Evolutionary conservation across 1,140 invertebrate species (phyloP), one percentile per base, ranked within the genome.

Genomic region (Lerema accius): DNA sequence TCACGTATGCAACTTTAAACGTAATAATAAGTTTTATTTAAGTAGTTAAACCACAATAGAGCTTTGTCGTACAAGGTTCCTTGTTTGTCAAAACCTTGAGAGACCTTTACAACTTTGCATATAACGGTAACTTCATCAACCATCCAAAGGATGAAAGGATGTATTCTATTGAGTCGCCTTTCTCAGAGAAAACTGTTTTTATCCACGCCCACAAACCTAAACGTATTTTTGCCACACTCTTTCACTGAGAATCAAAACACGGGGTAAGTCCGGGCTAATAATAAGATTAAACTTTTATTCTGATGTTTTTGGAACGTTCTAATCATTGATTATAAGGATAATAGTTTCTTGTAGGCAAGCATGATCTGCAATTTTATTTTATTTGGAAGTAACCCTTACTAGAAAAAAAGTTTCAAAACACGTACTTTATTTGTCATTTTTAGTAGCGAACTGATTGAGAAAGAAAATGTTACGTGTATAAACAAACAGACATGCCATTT

Each of bases 151-250:
- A 59, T 59, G 46, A 68, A 63, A 51, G 66, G 55, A 19, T 35
- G 32, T 39, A 42, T 63, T 68, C 48, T 49, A 50, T 42, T 49
- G 49, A 60, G 64, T 61, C 48, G 50, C 51, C 66, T 51, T 37
- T 32, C 37, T 50, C 15, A 32, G 17, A 45, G 42, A 50, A 42
- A 61, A 55, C 48, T 50, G 55, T 63, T 63, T 68, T 68, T 56
- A 58, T 53, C 51, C 17, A 11, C 42, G 15, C 10, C 49, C 14
- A 37, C 23, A 7, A 16, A 43, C 40, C 23, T 63, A 39, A 68
- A 60, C 37, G 55, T 68, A 59, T 67, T 68, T 68, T 67, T 60
- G 46, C 50, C 45, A 28, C 43, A 39, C 42, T 53, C 39, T 55
- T 43, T 63, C 48, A 55, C 50, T 23, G 16, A 15, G 40, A 56